Evolutionary conservation across 1,140 invertebrate genomes (phyloP).

Genomic region (Drosophila tristis): DNA sequence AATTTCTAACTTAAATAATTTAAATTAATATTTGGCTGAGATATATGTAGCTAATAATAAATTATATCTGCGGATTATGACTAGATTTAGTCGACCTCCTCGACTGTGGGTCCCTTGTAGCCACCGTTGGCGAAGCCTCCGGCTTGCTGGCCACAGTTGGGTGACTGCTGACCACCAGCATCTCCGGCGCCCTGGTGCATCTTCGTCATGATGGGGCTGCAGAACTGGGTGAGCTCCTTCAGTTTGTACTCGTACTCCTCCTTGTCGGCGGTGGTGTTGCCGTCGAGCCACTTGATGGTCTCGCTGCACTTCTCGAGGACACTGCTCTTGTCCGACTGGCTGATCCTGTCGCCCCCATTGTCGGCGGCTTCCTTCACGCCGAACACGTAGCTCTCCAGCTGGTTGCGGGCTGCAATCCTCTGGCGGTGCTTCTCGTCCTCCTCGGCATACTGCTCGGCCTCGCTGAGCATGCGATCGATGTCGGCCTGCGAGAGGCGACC

Average conservation of each 20-base stretch:
- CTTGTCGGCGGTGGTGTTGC: conserved; percentile 87
- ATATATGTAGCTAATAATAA: conserved; percentile 3
- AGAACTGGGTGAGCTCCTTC: conserved; percentile 85
- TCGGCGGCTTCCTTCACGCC: conserved; percentile 87
- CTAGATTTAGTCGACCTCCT: conserved; percentile 88
- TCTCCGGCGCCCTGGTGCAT: conserved; percentile 83
- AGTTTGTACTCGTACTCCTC: conserved; percentile 88
- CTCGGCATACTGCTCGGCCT: conserved; percentile 70
- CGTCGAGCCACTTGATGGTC: conserved; percentile 87
- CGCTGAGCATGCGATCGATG: conserved; percentile 86
- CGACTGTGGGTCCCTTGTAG: conserved; percentile 87
- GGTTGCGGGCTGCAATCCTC: conserved; percentile 86
- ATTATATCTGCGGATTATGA: not conserved
- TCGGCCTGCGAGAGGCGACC: conserved; percentile 91
- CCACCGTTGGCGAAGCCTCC: conserved; percentile 80
- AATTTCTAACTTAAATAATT: not conserved
- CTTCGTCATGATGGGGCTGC: conserved; percentile 86
- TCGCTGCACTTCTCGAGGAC: conserved; percentile 85
- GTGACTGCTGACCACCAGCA: conserved; percentile 73
- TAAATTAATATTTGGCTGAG: conserved; percentile 18
- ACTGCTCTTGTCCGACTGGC: conserved; percentile 86
- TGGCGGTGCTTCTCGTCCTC: conserved; percentile 89
- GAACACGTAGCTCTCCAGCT: conserved; percentile 90
- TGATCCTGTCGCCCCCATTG: conserved; percentile 86
- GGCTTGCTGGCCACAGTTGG: conserved; percentile 79